Percentiles rank a stretch among this genome's conserved stretches.
Evolutionary conservation across 2,113 vertebrate species (phyloP).

Genomic region (Spizaetus ornatus): DNA sequence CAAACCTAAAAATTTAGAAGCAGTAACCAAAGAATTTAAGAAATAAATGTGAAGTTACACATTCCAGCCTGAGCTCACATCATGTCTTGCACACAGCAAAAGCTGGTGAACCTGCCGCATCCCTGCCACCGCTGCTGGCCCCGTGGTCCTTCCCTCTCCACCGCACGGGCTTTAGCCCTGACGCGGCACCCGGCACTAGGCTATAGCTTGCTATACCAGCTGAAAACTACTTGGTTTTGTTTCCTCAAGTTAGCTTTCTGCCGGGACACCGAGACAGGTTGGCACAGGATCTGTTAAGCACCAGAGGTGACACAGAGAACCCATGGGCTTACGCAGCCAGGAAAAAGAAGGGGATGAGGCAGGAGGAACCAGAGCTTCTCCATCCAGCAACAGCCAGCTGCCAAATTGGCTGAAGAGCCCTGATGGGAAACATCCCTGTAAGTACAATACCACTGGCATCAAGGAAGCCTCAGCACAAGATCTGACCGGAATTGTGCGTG

Average conservation of each 20-base stretch:
- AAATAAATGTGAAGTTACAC: background rate
- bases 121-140: background rate
- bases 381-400: background rate
- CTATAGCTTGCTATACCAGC: background rate
- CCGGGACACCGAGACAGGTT: background rate
- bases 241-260: background rate
- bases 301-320: background rate
- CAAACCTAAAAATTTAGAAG: background rate
- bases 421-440: background rate
- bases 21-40: background rate
- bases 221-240: background rate
- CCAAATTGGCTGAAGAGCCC: background rate
- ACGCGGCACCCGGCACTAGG: background rate
- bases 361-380: background rate
- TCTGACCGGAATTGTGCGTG: fast-evolving
- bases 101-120: background rate
- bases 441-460: background rate
- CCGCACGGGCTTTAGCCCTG: background rate
- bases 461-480: background rate
- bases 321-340: background rate
- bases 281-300: background rate
- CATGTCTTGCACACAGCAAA: background rate
- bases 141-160: background rate
- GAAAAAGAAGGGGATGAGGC: background rate
- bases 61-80: background rate